These are phyloP conservation scores for Blastobasis lacticolella DNA, from an alignment of 2,888 invertebrate genomes.

Conservation along the genomic window DNA sequence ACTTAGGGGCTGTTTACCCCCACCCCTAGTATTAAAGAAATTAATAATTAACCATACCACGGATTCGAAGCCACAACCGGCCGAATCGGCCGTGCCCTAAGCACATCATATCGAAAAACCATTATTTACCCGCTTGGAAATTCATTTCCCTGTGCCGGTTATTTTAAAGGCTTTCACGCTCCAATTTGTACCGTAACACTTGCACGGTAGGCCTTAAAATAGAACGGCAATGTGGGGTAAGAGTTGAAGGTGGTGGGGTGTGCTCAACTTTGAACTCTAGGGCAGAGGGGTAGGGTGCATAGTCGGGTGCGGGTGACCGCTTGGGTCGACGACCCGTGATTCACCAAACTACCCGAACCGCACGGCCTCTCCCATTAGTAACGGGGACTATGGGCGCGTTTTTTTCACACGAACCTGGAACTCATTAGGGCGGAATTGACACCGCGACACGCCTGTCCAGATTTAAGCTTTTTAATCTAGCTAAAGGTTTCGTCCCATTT, in stretches of 20 bases:
- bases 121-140: constrained; percentile 12
- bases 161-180: constrained; percentile 5
- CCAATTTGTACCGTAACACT: not conserved
- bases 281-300: constrained; percentile 12
- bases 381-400: constrained; percentile 23
- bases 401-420: constrained; percentile 22
- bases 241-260: not conserved
- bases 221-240: not conserved
- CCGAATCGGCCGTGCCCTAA: constrained; percentile 1
- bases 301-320: constrained; percentile 32
- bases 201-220: constrained; percentile 1
- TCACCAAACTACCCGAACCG: constrained; percentile 44
- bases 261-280: constrained; percentile 2
- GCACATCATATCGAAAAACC: constrained; percentile 14
- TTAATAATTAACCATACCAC: no score
- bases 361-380: constrained; percentile 39
- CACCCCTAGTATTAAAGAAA: no score
- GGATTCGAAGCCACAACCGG: no score
- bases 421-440: not conserved
- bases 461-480: no score
- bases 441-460: no score
- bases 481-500: no score
- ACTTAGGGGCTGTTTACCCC: no score
- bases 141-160: constrained; percentile 12
- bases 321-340: constrained; percentile 48